Percentiles rank a stretch among this genome's conserved stretches.
Evolutionary conservation across 1,140 invertebrate genomes (phyloP).

Genomic region (Drosophila parvula): DNA sequence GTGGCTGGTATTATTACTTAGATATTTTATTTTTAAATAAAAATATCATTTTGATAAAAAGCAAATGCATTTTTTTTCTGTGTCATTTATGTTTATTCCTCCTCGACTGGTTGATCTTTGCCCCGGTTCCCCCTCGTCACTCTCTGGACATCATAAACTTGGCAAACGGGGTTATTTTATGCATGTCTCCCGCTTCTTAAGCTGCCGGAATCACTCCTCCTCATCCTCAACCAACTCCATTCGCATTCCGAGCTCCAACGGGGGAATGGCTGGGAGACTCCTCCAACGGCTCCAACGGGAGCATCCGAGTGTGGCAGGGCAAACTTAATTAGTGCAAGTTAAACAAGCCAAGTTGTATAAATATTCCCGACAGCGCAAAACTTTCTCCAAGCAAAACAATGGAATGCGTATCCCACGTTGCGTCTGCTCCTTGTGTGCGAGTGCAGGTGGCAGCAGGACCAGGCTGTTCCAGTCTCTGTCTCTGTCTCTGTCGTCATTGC

Average conservation of each 20-base stretch:
- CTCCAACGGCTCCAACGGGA: constrained; percentile 30
- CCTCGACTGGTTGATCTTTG: constrained; percentile 28
- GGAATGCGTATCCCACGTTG: constrained; percentile 47
- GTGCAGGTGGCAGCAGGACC: constrained; percentile 15
- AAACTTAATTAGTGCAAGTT: constrained; percentile 80
- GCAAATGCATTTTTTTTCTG: not conserved
- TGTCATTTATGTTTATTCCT: not conserved
- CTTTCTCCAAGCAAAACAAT: constrained; percentile 71
- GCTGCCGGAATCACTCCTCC: constrained; percentile 4
- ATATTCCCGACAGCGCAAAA: constrained; percentile 70
- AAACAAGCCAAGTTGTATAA: constrained; percentile 78
- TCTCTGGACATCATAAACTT: constrained; percentile 45
- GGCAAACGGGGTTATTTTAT: constrained; percentile 38
- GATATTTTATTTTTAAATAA: not conserved
- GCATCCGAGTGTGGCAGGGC: constrained; percentile 74
- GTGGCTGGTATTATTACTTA: too few species aligned
- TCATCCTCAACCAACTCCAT: not conserved
- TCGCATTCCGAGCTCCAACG: not conserved
- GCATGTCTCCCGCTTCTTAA: constrained; percentile 33
- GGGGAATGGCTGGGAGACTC: not conserved
- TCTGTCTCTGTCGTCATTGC: not conserved
- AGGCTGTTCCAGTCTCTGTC: not conserved
- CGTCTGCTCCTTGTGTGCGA: constrained; percentile 17
- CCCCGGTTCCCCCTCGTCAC: not conserved
- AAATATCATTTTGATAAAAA: not conserved